phyloP scores from a whole-genome alignment of 2,797 vertebrate species.

The Neopelma chrysocephalum region DNA sequence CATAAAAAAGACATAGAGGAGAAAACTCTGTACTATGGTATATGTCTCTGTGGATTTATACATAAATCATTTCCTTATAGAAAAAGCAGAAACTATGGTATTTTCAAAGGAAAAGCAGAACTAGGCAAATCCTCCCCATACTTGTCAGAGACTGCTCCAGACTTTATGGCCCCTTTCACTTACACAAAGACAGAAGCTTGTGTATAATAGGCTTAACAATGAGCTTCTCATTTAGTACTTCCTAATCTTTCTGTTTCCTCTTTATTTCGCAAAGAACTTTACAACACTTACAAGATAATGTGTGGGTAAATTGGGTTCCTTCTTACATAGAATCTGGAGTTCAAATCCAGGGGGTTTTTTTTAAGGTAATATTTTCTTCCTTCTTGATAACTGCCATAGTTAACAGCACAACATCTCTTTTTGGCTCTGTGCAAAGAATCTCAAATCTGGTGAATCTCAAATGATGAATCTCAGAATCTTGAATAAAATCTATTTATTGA shows the following conservation, averaged over 20 bases:
- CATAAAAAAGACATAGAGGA: neutral
- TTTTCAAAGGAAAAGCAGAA: neutral
- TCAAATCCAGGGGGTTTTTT: neutral
- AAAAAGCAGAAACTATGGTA: neutral
- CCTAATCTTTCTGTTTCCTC: neutral
- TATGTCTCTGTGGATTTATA: neutral
- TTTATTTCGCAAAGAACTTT: neutral
- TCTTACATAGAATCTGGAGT: neutral
- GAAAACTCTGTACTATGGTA: neutral
- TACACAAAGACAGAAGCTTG: neutral
- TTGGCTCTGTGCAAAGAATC: neutral
- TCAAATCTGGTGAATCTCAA: neutral
- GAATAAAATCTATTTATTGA: neutral
- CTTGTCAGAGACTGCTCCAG: neutral
- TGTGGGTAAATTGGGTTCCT: neutral
- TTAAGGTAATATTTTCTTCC: neutral
- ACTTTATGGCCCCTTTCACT: neutral
- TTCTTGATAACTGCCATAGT: neutral
- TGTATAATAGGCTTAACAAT: neutral
- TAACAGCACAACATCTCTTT: neutral
- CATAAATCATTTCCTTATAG: neutral
- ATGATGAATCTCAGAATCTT: neutral
- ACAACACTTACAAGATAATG: neutral
- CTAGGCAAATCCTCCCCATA: neutral
- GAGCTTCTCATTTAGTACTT: neutral